Base-by-base conservation (phyloP, 2,888 invertebrate species). In the Lysandra bellargus region DNA sequence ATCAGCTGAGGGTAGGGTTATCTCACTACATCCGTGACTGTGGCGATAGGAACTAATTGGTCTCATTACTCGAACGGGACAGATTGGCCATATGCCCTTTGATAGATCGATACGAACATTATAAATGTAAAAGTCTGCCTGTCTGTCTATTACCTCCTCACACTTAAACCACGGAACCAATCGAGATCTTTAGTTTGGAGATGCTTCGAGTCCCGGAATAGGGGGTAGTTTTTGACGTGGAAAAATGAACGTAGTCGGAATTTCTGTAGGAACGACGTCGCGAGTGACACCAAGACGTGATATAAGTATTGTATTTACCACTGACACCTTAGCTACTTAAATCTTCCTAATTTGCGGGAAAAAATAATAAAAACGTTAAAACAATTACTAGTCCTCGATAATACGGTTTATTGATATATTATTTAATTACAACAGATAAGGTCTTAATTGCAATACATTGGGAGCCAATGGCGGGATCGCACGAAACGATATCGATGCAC, bases 371-470 rank as follows among this genome's bases (percentile, higher is more conserved):
- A 33, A 2, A 69, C 5, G 7, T 30, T 30, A 69, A 69, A 69
- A 44, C 40, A 44, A 74, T 74, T 40, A 44, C 74, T 23, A 23
- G 23, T 44, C 23, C 17, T 44, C n/a, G 12, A 74, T 23, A 74
- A 74, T 14, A 44, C 9, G n/a, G 1, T 74, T 40, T 74, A 23
- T 74, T 44, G 44, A 23, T 74, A 74, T 44, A 74, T 74, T 44
- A 74, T 74, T 69, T 69, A 69, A 69, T 69, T 37, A 69, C 33
- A 69, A 69, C 17, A 69, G 69, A 69, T 69, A 64, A 30, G 30
- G 30, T 7, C 14, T 37, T 37, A 72, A 72, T 72, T 37, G 17
- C 4, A 17, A 17, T 73, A 44, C 9, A 44, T 74, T 0, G 23
- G 23, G 40, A 74, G 44, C 44, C 44, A 74, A 74, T 44, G 74